Base-by-base conservation (phyloP, 2,797 vertebrate genomes). In the Coregonus ussuriensis region DNA sequence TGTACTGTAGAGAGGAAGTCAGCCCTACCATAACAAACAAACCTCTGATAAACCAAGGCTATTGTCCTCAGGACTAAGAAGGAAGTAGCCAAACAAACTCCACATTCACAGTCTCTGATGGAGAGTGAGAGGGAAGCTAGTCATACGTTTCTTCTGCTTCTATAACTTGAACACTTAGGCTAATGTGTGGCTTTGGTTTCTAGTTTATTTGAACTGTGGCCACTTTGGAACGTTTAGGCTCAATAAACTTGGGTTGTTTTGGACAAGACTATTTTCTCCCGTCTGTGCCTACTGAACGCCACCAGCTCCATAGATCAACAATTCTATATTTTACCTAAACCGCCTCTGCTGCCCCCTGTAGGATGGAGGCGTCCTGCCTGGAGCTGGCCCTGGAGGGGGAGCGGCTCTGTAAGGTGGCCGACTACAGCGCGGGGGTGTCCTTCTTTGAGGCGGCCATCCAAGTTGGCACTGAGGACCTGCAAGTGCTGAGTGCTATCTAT, bases 291-390 rank as follows among this genome's bases (percentile, higher is more conserved):
- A n/a, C 54, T 59, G 54, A 59, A 21, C 56, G 0, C 56, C 18
- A 47, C 41, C 41, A 47, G 41, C 41, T 47, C 7, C 41, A 33
- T 33, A 33, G 31, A 33, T 33, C 31, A 33, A 33, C 54, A 4
- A 25, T 29, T 7, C 21, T 6, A 25, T 25, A 3, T 25, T 21
- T 9, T 11, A 25, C 21, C 59, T 63, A 63, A 63, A 63, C 1
- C 0, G n/a, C 9, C 21, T 59, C 31, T 33, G 51, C 54, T 47
- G 41, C 41, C 41, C 66, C 74, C 81, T 86, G 77, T 72, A 99
- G 97, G 94, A 99, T 99, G 98, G 98, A 99, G 94, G 97, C 97
- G 70, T 99, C 98, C 76, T 99, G 98, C 87, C 93, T 99, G 74
- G 98, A 99, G 91, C 93, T 99, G 89, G 98, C 98, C 33, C 79